Evolutionary conservation across 1,140 invertebrate species (phyloP).

Genomic region (Cepaea nemoralis): DNA sequence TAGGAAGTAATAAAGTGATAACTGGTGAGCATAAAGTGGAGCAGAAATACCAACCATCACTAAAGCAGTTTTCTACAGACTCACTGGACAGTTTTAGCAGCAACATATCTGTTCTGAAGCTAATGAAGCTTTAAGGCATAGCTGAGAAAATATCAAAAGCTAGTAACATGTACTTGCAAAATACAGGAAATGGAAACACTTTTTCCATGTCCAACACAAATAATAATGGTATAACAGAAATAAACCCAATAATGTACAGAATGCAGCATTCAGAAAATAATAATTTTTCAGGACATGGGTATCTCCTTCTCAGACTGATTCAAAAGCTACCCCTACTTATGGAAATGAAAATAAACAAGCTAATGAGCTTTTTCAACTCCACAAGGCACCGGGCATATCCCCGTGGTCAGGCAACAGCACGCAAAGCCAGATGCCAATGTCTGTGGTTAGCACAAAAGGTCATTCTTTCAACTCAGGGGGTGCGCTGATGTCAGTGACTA

Average conservation of each 20-base stretch:
- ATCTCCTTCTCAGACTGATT: slow-evolving; percentile 5
- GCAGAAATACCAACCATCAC: neutral
- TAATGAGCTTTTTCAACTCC: neutral
- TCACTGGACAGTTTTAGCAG: slow-evolving; percentile 25
- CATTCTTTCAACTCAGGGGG: neutral
- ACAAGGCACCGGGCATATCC: neutral
- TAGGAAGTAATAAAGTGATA: neutral
- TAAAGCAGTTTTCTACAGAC: slow-evolving; percentile 28
- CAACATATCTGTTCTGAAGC: slow-evolving; percentile 5
- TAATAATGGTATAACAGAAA: too few relatives aligned
- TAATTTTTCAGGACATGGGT: neutral
- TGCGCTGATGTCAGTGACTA: neutral
- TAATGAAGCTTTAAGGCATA: neutral
- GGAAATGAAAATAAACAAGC: too few relatives aligned
- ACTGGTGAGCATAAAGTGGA: too few relatives aligned
- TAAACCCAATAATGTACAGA: too few relatives aligned
- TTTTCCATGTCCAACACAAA: too few relatives aligned
- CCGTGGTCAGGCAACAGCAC: neutral
- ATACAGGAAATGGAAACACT: neutral
- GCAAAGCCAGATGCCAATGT: neutral
- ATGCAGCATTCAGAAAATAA: neutral
- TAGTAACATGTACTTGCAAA: too few relatives aligned
- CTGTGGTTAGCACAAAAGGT: neutral
- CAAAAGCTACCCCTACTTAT: neutral
- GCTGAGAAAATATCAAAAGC: neutral